A percentile compares a stretch with the other conserved stretches of the same genome.
Conservation (phyloP, 2,113 vertebrate species). For the Beaufortia kweichowensis region DNA sequence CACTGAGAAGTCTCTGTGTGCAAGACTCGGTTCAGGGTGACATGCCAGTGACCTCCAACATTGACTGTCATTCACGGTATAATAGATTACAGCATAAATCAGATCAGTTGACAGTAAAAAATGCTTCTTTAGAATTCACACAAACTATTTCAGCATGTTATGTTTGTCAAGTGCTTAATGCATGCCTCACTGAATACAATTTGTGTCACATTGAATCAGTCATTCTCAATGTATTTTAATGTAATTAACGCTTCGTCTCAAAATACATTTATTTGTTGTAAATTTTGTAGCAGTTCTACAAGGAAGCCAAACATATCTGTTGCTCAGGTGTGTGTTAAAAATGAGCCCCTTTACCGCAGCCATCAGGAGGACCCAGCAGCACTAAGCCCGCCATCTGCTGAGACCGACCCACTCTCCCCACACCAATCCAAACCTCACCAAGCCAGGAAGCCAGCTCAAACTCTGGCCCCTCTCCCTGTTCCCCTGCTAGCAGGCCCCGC, state of each 20-base stretch:
- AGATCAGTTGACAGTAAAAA: not conserved
- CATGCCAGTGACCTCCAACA: not conserved
- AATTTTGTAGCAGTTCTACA: not conserved
- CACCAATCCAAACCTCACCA: constrained; percentile 30
- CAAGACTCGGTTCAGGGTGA: constrained; percentile 44
- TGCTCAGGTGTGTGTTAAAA: constrained; percentile 38
- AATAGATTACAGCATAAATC: not conserved
- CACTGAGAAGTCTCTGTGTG: constrained; percentile 28
- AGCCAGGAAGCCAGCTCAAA: constrained; percentile 41
- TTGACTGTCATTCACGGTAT: not conserved
- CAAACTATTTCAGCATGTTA: not conserved
- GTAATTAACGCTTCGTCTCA: not conserved
- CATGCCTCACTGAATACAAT: not conserved
- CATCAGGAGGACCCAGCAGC: constrained; percentile 32
- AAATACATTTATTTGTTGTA: not conserved
- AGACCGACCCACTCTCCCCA: constrained; percentile 31
- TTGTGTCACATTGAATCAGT: not conserved
- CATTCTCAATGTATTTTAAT: not conserved
- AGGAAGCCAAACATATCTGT: not conserved
- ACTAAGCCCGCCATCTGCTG: constrained; percentile 49
- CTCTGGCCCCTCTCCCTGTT: constrained; percentile 26
- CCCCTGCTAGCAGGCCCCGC: constrained; percentile 31
- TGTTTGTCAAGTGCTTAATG: not conserved
- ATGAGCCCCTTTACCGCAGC: constrained; percentile 30
- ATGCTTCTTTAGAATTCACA: too few species aligned